Conservation (phyloP, 23 tunicate species). For the Ascidia mentula region DNA sequence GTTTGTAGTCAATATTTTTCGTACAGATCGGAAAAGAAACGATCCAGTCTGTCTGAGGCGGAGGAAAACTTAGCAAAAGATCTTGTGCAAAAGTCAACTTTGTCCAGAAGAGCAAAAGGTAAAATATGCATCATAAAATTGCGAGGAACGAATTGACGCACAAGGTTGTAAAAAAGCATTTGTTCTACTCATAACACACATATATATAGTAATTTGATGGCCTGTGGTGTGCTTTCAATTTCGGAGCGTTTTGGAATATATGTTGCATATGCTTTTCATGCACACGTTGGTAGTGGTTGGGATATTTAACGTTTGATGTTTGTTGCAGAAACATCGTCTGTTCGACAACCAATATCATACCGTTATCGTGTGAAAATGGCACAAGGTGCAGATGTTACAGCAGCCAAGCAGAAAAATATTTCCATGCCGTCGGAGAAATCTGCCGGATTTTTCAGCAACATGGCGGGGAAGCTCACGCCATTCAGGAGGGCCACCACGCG, state of each 20-base stretch:
- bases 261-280: too few species aligned
- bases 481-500: conserved; percentile 52
- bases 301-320: neutral
- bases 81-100: conserved; percentile 2
- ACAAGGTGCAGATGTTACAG: conserved; percentile 15
- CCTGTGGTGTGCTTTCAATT: too few species aligned
- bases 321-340: neutral
- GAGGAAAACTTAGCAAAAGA: conserved; percentile 26
- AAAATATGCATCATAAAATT: too few species aligned
- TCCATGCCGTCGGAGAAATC: conserved; percentile 29
- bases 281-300: too few species aligned
- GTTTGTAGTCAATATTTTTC: neutral
- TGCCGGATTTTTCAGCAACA: conserved; percentile 47
- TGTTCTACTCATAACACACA: too few species aligned
- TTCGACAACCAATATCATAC: conserved; percentile 30
- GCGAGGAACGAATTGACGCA: too few species aligned
- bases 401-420: conserved; percentile 19
- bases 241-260: too few species aligned
- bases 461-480: conserved; percentile 50
- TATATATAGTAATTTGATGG: too few species aligned
- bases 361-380: conserved; percentile 53
- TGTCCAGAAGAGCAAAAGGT: conserved; percentile 40
- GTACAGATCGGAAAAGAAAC: neutral
- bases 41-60: neutral
- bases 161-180: too few species aligned